Evolutionary conservation across 2,888 invertebrate species (phyloP).

Genomic region (Zaprionus lineosus): DNA sequence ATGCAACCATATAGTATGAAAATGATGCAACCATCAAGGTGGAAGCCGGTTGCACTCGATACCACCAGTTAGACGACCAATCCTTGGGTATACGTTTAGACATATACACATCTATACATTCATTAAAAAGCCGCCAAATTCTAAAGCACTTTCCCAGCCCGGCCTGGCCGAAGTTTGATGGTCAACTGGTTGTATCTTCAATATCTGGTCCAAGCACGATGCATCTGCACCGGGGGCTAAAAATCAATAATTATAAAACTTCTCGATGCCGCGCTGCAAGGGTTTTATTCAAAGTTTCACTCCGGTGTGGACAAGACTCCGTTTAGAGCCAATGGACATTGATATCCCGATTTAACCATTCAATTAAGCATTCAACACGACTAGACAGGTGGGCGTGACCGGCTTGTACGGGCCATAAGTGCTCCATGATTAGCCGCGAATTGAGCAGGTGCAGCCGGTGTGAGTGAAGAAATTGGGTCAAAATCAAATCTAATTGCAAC

Average conservation of each 20-base stretch:
- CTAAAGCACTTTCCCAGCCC: constrained; percentile 23
- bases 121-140: background rate
- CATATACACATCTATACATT: background rate
- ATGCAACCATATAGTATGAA: background rate
- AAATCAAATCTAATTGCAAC: constrained; percentile 34
- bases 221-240: background rate
- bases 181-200: constrained; percentile 10
- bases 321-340: background rate
- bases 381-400: constrained; percentile 30
- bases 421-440: constrained; percentile 28
- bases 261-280: constrained; percentile 6
- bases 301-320: background rate
- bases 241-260: constrained; percentile 17
- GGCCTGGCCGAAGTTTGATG: background rate
- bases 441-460: constrained; percentile 25
- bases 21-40: constrained; percentile 36
- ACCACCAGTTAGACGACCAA: constrained; percentile 14
- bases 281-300: constrained; percentile 15
- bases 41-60: constrained; percentile 56
- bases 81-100: background rate
- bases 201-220: constrained; percentile 47
- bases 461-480: constrained; percentile 56
- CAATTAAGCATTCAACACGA: constrained; percentile 15
- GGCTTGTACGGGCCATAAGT: background rate
- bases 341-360: background rate